phyloP scores from a whole-genome alignment of 2,888 invertebrate species.

The Gandaritis pyraliata region DNA sequence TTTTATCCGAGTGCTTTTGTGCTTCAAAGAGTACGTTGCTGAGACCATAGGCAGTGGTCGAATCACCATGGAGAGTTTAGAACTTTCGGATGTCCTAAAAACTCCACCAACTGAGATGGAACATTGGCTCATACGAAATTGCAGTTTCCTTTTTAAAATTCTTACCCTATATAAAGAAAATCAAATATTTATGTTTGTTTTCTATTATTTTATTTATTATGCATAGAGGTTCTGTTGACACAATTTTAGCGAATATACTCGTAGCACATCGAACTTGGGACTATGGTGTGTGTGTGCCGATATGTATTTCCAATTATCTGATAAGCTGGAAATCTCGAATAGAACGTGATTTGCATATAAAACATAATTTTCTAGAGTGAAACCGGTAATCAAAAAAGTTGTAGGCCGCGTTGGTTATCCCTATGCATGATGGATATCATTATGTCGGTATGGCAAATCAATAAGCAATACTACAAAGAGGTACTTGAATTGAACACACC shows the following conservation, averaged over 20 bases:
- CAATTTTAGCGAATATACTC: no score
- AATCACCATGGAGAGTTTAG: background rate
- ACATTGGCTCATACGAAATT: no score
- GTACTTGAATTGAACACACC: slow-evolving; percentile 1
- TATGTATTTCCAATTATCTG: slow-evolving; percentile 12
- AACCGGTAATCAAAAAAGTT: background rate
- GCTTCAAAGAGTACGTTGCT: background rate
- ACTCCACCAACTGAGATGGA: background rate
- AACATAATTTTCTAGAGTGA: background rate
- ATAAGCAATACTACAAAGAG: background rate
- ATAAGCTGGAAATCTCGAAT: slow-evolving; percentile 11
- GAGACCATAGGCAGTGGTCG: background rate
- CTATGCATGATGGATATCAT: background rate
- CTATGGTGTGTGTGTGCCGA: background rate
- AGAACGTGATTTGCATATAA: slow-evolving; percentile 5
- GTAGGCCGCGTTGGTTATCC: no score
- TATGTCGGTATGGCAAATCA: background rate
- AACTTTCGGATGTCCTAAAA: background rate
- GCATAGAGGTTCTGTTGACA: no score
- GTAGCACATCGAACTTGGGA: slow-evolving; percentile 8
- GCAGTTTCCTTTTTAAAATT: no score
- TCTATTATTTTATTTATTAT: no score
- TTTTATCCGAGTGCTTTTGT: background rate
- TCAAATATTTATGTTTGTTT: no score
- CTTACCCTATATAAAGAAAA: no score